phyloP scores from a whole-genome alignment of 2,113 vertebrate genomes.

The Tragelaphus strepsiceros region DNA sequence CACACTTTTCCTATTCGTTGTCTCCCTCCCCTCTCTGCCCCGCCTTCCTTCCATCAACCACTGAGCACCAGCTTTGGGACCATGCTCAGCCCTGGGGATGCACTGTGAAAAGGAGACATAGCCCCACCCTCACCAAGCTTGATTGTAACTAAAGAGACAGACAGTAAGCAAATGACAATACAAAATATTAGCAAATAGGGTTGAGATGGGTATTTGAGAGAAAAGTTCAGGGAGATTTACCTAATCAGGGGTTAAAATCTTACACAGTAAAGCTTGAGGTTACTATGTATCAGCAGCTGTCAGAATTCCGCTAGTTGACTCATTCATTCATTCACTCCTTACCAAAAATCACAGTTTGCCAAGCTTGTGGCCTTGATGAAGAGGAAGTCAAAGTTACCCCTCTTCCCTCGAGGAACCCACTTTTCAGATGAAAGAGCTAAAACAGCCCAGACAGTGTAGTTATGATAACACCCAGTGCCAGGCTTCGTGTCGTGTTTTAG shows the following conservation, averaged over 20 bases:
- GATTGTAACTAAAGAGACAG: background rate
- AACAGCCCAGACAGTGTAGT: background rate
- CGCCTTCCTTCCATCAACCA: background rate
- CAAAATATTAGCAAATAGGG: background rate
- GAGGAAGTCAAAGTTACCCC: too few species aligned
- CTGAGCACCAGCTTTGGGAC: background rate
- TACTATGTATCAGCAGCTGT: background rate
- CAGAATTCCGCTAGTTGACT: rapidly evolving
- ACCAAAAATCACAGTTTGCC: background rate
- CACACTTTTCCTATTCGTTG: too few species aligned
- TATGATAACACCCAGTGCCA: background rate
- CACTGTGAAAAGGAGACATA: background rate
- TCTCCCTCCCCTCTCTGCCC: background rate
- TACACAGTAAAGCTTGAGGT: background rate
- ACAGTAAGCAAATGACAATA: background rate
- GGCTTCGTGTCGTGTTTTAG: background rate
- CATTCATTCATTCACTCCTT: background rate
- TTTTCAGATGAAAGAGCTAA: background rate
- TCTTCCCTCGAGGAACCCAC: background rate
- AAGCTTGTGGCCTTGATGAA: background rate
- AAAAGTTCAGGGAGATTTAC: background rate
- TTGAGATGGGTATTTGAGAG: background rate
- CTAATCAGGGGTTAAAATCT: background rate
- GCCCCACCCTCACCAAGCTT: rapidly evolving
- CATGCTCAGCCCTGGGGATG: background rate